These are phyloP conservation scores for Coelogynopora nodosa DNA, from an alignment of 2,888 invertebrate genomes.

Conservation along the genomic window DNA sequence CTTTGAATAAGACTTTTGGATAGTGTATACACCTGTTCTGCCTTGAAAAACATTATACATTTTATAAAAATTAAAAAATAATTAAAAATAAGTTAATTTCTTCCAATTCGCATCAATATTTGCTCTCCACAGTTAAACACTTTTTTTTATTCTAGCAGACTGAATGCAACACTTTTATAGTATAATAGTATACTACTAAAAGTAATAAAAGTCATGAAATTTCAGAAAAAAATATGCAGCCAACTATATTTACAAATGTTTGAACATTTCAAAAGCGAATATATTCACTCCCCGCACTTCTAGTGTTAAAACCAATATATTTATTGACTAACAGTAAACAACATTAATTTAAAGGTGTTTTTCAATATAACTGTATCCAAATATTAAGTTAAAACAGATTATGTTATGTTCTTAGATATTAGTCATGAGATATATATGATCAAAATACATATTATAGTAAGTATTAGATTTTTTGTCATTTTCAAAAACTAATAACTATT, in stretches of 20 bases:
- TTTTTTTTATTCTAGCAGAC: background rate
- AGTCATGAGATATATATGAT: background rate
- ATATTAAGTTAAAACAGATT: background rate
- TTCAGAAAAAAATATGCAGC: background rate
- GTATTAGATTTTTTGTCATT: background rate
- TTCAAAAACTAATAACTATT: background rate
- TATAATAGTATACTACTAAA: background rate
- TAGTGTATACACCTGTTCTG: background rate
- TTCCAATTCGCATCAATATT: background rate
- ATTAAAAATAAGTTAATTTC: background rate
- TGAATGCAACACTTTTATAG: background rate
- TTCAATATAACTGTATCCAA: background rate
- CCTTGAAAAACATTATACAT: background rate
- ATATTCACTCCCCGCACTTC: no score
- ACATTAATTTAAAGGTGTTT: background rate
- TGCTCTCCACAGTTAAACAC: background rate
- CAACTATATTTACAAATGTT: background rate
- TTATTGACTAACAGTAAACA: background rate
- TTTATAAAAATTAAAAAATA: background rate
- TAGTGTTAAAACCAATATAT: background rate
- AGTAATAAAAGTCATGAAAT: background rate
- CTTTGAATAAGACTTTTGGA: background rate
- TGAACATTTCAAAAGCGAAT: background rate
- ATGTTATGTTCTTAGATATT: background rate
- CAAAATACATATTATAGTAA: background rate